These are phyloP conservation scores for Apeltes quadracus DNA, from an alignment of 2,113 vertebrate species.

Conservation along the genomic window DNA sequence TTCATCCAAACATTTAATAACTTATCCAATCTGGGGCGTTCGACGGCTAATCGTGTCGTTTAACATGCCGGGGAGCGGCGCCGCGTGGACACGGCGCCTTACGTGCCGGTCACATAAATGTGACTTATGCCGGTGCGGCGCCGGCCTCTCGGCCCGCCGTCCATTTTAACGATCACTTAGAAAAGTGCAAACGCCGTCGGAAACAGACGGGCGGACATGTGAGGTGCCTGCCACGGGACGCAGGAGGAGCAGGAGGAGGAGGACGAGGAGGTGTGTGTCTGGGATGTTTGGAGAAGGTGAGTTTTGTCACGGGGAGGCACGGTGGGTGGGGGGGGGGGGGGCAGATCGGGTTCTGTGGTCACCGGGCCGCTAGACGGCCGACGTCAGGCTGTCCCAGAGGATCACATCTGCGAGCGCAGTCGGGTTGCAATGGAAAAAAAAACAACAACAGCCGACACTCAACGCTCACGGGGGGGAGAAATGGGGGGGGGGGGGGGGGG, in stretches of 20 bases:
- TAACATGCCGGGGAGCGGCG: constrained; percentile 69
- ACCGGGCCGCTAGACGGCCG: constrained; percentile 52
- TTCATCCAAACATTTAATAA: constrained; percentile 85
- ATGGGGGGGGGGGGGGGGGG: too few species aligned
- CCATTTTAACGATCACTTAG: constrained; percentile 81
- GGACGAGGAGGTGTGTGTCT: background rate
- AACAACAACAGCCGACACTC: constrained; percentile 77
- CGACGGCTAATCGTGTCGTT: constrained; percentile 80
- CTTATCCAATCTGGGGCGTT: constrained; percentile 77
- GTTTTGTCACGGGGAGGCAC: constrained; percentile 50
- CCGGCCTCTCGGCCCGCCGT: too few species aligned
- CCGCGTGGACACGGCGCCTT: constrained; percentile 62
- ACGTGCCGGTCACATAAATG: constrained; percentile 80
- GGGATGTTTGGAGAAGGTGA: constrained; percentile 50
- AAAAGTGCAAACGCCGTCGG: constrained; percentile 63
- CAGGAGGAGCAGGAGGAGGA: too few species aligned
- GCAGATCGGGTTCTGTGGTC: constrained; percentile 74
- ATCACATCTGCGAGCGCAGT: constrained; percentile 37
- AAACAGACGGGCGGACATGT: too few species aligned
- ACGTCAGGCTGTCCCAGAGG: constrained; percentile 58
- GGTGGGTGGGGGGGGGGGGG: constrained; percentile 40
- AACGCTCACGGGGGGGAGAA: constrained; percentile 48
- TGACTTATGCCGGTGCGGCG: constrained; percentile 80
- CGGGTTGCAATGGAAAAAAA: constrained; percentile 75
- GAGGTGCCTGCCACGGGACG: constrained; percentile 1